Evolutionary conservation across 2,888 invertebrate genomes (phyloP).

Genomic region (Blera fallax): DNA sequence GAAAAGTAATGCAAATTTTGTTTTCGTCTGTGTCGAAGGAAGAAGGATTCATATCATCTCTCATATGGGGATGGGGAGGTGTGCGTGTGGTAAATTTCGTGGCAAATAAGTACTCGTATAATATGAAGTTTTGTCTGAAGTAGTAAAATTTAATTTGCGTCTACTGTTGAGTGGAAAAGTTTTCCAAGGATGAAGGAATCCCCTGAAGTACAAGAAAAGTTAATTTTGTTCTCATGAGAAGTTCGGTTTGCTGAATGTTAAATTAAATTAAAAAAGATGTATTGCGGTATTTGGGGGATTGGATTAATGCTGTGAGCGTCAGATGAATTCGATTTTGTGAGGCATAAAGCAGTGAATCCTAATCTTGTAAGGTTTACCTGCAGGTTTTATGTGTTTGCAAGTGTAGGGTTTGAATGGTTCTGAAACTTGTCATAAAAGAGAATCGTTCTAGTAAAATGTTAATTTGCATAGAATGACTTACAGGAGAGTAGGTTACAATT

Average conservation of each 20-base stretch:
- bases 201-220: slow-evolving; percentile 22
- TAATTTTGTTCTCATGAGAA: slow-evolving; percentile 9
- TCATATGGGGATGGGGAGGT: slow-evolving; percentile 6
- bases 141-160: slow-evolving; percentile 63
- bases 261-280: slow-evolving; percentile 32
- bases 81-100: not conserved
- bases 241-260: slow-evolving; percentile 18
- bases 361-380: not conserved
- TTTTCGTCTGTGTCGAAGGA: not conserved
- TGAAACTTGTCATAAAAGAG: not conserved
- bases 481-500: not conserved
- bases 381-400: not conserved
- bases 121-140: slow-evolving; percentile 33
- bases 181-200: slow-evolving; percentile 12
- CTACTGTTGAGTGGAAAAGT: slow-evolving; percentile 30
- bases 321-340: not conserved
- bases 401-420: not conserved
- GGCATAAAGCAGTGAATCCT: not conserved
- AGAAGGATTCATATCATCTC: not conserved
- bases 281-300: not conserved
- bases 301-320: not conserved
- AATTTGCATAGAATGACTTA: not conserved
- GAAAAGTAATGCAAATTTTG: slow-evolving; percentile 59
- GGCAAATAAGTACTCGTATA: slow-evolving; percentile 15
- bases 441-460: not conserved